Conservation (phyloP, 2,797 vertebrate genomes). For the Periparus ater region DNA sequence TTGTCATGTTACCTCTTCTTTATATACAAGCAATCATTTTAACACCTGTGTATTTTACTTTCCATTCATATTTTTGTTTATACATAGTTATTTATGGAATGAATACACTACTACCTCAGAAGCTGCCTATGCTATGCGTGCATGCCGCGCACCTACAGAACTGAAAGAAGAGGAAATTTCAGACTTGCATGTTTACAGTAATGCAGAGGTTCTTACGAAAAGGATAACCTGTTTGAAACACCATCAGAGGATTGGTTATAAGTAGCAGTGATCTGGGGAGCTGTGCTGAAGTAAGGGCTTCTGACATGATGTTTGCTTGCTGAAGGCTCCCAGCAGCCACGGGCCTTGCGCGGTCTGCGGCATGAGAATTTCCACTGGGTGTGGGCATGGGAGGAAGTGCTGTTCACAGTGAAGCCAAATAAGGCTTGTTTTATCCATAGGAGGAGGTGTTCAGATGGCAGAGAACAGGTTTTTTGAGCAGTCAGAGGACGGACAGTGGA, state of each 20-base stretch:
- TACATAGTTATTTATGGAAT: neutral
- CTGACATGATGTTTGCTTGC: neutral
- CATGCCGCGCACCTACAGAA: neutral
- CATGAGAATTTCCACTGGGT: neutral
- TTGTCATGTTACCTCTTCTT: neutral
- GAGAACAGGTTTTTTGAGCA: neutral
- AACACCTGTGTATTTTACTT: neutral
- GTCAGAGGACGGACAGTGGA: neutral
- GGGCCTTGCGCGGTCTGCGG: accelerated
- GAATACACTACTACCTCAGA: neutral
- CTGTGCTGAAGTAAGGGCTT: neutral
- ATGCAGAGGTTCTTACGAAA: neutral
- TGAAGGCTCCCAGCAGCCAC: neutral
- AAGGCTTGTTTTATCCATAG: neutral
- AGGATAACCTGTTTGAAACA: neutral
- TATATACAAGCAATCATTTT: neutral
- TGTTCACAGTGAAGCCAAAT: neutral
- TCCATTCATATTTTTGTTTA: neutral
- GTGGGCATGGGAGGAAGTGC: accelerated
- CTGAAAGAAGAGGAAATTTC: neutral
- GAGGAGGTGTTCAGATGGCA: neutral
- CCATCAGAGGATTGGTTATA: neutral
- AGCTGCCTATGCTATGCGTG: accelerated
- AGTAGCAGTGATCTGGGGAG: neutral
- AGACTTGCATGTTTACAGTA: neutral